Conservation (phyloP, 2,797 vertebrate genomes). For the Triplophysa yarkandensis region DNA sequence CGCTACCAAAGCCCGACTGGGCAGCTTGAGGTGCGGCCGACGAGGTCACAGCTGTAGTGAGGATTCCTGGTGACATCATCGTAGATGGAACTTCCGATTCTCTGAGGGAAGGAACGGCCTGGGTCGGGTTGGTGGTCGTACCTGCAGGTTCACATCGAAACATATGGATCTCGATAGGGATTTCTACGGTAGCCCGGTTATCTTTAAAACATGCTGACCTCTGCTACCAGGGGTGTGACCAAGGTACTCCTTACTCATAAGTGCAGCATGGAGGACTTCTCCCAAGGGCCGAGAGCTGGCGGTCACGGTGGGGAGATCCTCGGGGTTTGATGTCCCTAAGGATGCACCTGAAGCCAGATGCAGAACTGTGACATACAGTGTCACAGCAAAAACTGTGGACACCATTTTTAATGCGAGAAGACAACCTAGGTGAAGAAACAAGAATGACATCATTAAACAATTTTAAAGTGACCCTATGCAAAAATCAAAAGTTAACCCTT, state of each 20-base stretch:
- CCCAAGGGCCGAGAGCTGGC: constrained; percentile 70
- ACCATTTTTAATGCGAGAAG: constrained; percentile 68
- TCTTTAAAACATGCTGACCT: constrained; percentile 60
- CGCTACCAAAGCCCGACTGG: constrained; percentile 64
- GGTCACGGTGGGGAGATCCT: constrained; percentile 67
- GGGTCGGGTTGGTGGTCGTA: constrained; percentile 79
- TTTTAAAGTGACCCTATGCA: no score
- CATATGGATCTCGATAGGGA: background rate
- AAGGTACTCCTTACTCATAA: constrained; percentile 81
- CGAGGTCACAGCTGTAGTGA: constrained; percentile 76
- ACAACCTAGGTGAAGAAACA: constrained; percentile 59
- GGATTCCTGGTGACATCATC: constrained; percentile 75
- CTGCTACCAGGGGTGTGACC: constrained; percentile 63
- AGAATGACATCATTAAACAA: no score
- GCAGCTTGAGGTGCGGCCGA: constrained; percentile 66
- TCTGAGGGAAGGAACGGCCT: constrained; percentile 73
- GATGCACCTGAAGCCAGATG: constrained; percentile 74
- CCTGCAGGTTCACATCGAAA: constrained; percentile 65
- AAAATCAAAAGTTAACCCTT: no score
- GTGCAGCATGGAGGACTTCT: constrained; percentile 76
- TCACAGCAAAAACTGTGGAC: constrained; percentile 68
- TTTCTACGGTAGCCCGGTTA: constrained; percentile 8
- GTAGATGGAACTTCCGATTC: constrained; percentile 67
- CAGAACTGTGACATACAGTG: constrained; percentile 72
- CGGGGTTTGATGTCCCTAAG: constrained; percentile 70